Base-by-base conservation (phyloP, 2,797 vertebrate species). In the Myotis vivesi region DNA sequence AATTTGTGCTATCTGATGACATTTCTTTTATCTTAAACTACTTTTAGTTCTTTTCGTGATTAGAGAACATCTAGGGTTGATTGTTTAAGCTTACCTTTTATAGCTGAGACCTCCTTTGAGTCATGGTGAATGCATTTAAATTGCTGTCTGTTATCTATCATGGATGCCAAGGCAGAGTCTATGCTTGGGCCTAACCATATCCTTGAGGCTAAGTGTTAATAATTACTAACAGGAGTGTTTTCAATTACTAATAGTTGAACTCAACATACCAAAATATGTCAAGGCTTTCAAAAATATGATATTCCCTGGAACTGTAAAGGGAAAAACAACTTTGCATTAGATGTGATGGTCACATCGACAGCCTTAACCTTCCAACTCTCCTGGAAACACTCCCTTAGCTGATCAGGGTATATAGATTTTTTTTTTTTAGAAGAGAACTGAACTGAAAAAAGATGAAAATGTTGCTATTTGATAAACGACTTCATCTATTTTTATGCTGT, bases 1-100 rank as follows among this genome's bases (percentile, higher is more conserved):
- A 71, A 82, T 30, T 41, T 75, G 73, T 92, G 33, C 59, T 92
- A 94, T 94, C 95, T 94, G 79, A 92, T 94, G 83, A 86, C 79
- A 86, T 30, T 38, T n/a, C 28, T 66, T 86, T 96, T 95, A 93
- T 87, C 95, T 95, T 71, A 79, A 57, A 73, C 92, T 97, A 94
- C 93, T 96, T 91, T 96, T 95, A 94, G 77, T 89, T 84, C 44
- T 59, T 69, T 84, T 55, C 73, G 59, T 81, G 49, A 92, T 82
- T 73, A 59, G n/a, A 80, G 73, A 88, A 79, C 49, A 64, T 80
- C 59, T 59, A 76, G 33, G 53, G 41, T 53, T 92, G 80, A 87
- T 68, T 93, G 22, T 41, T 91, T 83, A 93, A 88, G 28, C 8
- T n/a, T 73, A 76, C 53, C 36, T 91, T 62, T 87, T 90, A 38